Percentiles rank a stretch among this genome's conserved stretches.
Evolutionary conservation across 2,888 invertebrate species (phyloP).

Genomic region (Neria commutata): DNA sequence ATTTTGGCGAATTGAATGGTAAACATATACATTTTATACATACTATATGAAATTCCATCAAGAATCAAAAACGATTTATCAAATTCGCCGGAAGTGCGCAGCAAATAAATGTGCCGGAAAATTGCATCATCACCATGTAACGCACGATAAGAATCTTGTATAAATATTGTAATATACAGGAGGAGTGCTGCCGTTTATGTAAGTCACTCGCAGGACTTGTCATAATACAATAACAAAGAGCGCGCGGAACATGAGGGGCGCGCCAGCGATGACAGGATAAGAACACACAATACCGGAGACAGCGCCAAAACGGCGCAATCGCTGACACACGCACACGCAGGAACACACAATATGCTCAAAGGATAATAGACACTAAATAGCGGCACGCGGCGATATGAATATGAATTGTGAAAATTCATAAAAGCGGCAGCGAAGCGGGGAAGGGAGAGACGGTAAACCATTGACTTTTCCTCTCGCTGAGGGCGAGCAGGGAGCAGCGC

Average conservation of each 20-base stretch:
- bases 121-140: slow-evolving; percentile 7
- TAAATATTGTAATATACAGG: not conserved
- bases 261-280: not conserved
- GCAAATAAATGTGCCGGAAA: not conserved
- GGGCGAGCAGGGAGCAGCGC: slow-evolving; percentile 27
- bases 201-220: not conserved
- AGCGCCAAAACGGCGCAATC: not conserved
- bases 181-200: too few relatives aligned
- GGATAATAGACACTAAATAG: slow-evolving; percentile 61
- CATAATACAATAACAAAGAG: not conserved
- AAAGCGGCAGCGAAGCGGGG: not conserved
- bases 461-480: too few relatives aligned
- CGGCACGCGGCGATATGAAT: slow-evolving; percentile 52
- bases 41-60: too few relatives aligned
- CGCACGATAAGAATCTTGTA: not conserved
- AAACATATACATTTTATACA: too few relatives aligned
- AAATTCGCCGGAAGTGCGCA: not conserved
- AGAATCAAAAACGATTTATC: not conserved
- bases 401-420: slow-evolving; percentile 16
- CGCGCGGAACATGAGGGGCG: not conserved
- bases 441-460: slow-evolving; percentile 14
- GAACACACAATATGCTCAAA: slow-evolving; percentile 49
- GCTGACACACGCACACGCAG: slow-evolving; percentile 37
- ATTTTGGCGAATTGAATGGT: too few relatives aligned
- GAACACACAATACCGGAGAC: not conserved